Percentiles rank a stretch among this genome's conserved stretches.
Conservation (phyloP, 2,113 vertebrate species). For the Hippoglossus stenolepis region DNA sequence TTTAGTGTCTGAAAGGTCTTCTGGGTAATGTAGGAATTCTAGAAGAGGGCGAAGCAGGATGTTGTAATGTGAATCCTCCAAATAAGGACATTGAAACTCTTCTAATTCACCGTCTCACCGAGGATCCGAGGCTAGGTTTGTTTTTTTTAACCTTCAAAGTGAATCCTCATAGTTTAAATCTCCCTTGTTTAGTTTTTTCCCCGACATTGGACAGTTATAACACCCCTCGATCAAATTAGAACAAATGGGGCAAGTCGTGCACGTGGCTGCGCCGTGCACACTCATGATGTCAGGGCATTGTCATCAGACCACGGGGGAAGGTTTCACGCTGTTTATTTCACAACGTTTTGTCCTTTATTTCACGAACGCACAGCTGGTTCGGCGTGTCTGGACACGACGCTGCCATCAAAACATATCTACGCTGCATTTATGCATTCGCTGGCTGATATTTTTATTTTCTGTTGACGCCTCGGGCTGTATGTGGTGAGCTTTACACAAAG, state of each 20-base stretch:
- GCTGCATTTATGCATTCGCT: slow-evolving; percentile 3
- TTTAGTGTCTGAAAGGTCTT: too few relatives aligned
- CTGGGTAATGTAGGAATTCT: too few relatives aligned
- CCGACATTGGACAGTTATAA: not conserved
- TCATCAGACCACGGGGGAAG: not conserved
- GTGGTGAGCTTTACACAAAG: not conserved
- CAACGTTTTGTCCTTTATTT: not conserved
- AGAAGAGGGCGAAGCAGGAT: too few relatives aligned
- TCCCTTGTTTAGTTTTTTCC: not conserved
- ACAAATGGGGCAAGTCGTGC: not conserved
- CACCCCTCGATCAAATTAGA: not conserved
- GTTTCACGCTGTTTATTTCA: not conserved
- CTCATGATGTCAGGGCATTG: not conserved
- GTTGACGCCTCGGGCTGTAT: not conserved
- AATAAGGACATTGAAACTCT: not conserved
- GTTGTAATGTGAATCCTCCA: too few relatives aligned
- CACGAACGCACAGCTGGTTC: slow-evolving; percentile 14
- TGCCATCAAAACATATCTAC: not conserved
- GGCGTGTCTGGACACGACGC: slow-evolving; percentile 37
- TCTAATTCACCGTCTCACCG: too few relatives aligned
- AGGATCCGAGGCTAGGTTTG: too few relatives aligned
- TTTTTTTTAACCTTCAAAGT: not conserved
- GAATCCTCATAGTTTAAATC: slow-evolving; percentile 1
- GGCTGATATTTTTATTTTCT: not conserved
- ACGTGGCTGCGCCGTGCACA: not conserved